These are phyloP conservation scores for Sinotaia quadrata DNA, from an alignment of 2,888 invertebrate species.

Conservation along the genomic window DNA sequence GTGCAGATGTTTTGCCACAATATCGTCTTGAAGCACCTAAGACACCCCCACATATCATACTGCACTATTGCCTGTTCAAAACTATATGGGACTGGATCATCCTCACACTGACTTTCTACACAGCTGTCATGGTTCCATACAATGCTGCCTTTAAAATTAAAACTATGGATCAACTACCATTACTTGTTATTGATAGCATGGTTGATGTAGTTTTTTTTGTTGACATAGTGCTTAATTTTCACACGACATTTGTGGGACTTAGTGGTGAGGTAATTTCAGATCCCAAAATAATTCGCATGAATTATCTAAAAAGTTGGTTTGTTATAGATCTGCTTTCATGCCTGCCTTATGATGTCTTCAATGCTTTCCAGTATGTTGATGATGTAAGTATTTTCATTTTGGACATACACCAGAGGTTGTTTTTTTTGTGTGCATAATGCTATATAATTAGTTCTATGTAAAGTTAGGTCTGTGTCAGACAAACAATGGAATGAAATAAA, in stretches of 20 bases:
- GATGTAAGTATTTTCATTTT: no score
- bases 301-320: conserved; percentile 99
- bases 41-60: conserved; percentile 98
- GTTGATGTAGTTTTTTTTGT: conserved; percentile 99
- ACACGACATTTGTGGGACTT: conserved; percentile 98
- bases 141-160: conserved; percentile 99
- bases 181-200: conserved; percentile 80
- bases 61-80: conserved; percentile 99
- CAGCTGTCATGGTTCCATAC: conserved; percentile 98
- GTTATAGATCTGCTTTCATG: conserved; percentile 98
- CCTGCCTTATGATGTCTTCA: conserved; percentile 99
- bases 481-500: no score
- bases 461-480: no score
- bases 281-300: conserved; percentile 83
- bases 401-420: no score
- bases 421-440: no score
- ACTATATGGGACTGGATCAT: conserved; percentile 99
- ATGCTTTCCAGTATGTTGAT: conserved; percentile 99
- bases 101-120: conserved; percentile 99
- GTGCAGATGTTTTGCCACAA: conserved; percentile 88
- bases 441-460: no score
- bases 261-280: conserved; percentile 91
- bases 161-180: conserved; percentile 77
- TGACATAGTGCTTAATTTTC: conserved; percentile 99
- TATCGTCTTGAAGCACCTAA: conserved; percentile 95